Base-by-base conservation (phyloP, 2,113 vertebrate species). In the Mugil cephalus region DNA sequence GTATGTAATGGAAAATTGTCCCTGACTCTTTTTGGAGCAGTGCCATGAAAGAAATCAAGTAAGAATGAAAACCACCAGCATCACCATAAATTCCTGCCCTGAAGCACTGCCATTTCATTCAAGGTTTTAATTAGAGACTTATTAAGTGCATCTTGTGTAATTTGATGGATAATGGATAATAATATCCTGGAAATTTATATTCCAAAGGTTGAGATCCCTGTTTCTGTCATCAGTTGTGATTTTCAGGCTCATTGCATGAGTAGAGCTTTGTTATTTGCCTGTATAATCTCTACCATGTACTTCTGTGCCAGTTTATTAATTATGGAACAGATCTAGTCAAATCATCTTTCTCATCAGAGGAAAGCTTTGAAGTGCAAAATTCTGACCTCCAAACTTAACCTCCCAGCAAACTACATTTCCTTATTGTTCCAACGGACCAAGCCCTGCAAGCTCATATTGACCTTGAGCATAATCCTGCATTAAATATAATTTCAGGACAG, bases 1-100 rank as follows among this genome's bases (percentile, higher is more conserved):
- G 62, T 30, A 38, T 82, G 65, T 66, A 45, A 83, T 84, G 83
- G 86, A 86, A 88, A 88, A 59, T 77, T 56, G 62, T 80, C 51
- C 39, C 39, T 30, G 61, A 39, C 36, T 66, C 34, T 77, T 74
- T 76, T 82, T 71, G 61, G 77, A 69, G 56, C 52, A 56, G 36
- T 76, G 70, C 67, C 69, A 83, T 45, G 19, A 72, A 79, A 43
- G 54, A 64, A 67, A 82, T 47, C 50, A 76, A 79, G 65, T 42
- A 35, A 52, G 24, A 69, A 61, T 67, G 15, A 79, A 69, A 79
- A 81, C 83, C 42, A 53, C 10, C 55, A 56, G 34, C 39, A 19
- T 68, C 69, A 13, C 36, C 1, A 14, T 71, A 77, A 19, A 62
- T 54, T 34, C 52, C 34, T 50, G 65, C 47, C 48, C 52, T 50